Evolutionary conservation across 2,113 vertebrate species (phyloP).

Genomic region (Zapornia atra): DNA sequence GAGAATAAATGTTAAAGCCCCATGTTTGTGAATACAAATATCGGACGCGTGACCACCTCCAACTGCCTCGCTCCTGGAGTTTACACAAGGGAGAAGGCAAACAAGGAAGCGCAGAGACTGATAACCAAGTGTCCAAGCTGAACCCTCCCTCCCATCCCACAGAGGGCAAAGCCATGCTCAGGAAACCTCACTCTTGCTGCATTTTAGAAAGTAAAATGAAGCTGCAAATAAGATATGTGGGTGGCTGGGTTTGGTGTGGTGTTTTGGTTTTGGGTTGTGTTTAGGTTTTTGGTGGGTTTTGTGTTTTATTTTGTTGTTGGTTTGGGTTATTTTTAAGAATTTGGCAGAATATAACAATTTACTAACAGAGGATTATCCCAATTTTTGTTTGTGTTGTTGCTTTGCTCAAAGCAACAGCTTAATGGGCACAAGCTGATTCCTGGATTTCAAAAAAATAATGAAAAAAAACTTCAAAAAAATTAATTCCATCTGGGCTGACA

Average conservation of each 20-base stretch:
- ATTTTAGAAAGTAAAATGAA: not conserved
- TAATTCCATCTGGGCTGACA: constrained; percentile 44
- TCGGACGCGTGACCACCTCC: not conserved
- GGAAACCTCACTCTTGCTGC: not conserved
- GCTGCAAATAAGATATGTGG: not conserved
- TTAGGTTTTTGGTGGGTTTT: not conserved
- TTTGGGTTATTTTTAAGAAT: not conserved
- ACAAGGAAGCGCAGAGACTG: not conserved
- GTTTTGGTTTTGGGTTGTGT: not conserved
- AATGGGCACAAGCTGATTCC: constrained; percentile 30
- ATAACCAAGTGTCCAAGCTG: not conserved
- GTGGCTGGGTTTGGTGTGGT: not conserved
- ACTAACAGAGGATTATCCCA: not conserved
- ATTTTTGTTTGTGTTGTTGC: constrained; percentile 16
- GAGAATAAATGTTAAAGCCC: constrained; percentile 50
- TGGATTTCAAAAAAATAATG: constrained; percentile 18
- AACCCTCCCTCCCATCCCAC: not conserved
- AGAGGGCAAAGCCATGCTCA: not conserved
- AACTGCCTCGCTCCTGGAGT: not conserved
- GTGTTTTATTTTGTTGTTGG: too few relatives aligned
- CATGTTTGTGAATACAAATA: constrained; percentile 42
- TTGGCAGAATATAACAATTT: not conserved
- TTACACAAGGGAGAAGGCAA: constrained; percentile 40
- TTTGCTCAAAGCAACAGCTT: constrained; percentile 43
- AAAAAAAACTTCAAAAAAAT: not conserved